Conservation (phyloP, 2,113 vertebrate genomes). For the Phylloscopus trochilus region DNA sequence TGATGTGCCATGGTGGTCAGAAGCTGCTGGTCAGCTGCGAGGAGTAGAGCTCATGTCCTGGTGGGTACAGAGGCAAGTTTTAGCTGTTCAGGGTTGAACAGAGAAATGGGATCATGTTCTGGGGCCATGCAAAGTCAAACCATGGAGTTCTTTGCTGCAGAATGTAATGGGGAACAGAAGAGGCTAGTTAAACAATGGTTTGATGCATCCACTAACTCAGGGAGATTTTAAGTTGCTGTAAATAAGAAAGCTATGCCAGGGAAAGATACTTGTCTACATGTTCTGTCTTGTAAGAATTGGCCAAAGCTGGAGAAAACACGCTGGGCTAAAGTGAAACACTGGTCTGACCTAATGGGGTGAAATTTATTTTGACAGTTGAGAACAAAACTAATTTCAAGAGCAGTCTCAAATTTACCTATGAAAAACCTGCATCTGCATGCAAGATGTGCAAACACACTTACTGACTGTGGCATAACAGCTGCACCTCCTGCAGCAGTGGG, state of each 20-base stretch:
- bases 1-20: neutral
- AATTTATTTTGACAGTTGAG: neutral
- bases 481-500: neutral
- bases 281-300: neutral
- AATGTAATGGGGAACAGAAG: neutral
- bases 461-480: neutral
- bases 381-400: neutral
- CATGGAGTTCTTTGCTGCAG: neutral
- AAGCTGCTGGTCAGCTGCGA: conserved; percentile 27
- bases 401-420: neutral
- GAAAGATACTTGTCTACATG: neutral
- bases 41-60: neutral
- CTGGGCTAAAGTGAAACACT: neutral
- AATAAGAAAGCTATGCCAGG: neutral
- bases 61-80: neutral
- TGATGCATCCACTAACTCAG: conserved; percentile 42
- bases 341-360: neutral
- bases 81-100: neutral
- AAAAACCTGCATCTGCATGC: neutral
- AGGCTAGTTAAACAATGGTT: neutral
- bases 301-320: neutral
- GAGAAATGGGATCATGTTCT: neutral
- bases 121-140: neutral
- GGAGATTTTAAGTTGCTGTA: conserved; percentile 52
- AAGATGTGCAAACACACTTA: neutral